A percentile compares a stretch with the other conserved stretches of the same genome.
These are phyloP conservation scores for Eulithis testata DNA, from an alignment of 2,888 invertebrate species.

Conservation along the genomic window DNA sequence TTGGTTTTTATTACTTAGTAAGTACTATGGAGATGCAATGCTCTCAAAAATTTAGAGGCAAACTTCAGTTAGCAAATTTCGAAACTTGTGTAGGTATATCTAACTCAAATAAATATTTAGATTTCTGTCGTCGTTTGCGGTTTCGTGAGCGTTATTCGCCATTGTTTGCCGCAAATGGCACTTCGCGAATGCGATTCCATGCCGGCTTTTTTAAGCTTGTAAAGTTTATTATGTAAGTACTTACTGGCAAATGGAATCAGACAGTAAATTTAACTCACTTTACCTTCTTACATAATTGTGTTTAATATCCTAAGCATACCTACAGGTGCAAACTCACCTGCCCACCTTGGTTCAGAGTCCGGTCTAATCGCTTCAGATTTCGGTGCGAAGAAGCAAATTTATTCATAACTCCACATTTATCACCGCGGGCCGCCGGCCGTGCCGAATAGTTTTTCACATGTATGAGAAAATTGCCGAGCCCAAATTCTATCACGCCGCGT, in stretches of 20 bases:
- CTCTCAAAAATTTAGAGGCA: too few species aligned
- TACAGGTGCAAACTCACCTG: slow-evolving; percentile 65
- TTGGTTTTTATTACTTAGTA: too few species aligned
- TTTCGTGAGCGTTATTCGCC: slow-evolving; percentile 57
- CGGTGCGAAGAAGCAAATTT: slow-evolving; percentile 70
- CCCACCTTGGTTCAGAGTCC: slow-evolving; percentile 58
- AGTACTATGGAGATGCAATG: too few species aligned
- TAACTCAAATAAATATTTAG: slow-evolving; percentile 56
- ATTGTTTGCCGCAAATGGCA: slow-evolving; percentile 57
- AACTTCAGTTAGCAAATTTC: too few species aligned
- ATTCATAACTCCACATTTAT: slow-evolving; percentile 81
- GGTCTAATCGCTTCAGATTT: slow-evolving; percentile 78
- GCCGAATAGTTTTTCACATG: slow-evolving; percentile 75
- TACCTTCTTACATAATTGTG: slow-evolving; percentile 44
- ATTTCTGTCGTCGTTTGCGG: slow-evolving; percentile 60
- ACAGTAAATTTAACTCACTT: slow-evolving; percentile 9
- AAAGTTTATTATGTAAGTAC: slow-evolving; percentile 49
- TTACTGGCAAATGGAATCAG: slow-evolving; percentile 41
- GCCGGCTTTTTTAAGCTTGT: slow-evolving; percentile 44
- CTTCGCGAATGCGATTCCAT: slow-evolving; percentile 48
- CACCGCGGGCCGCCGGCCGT: slow-evolving; percentile 70
- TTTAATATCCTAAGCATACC: slow-evolving; percentile 28
- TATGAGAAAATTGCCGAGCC: slow-evolving; percentile 74
- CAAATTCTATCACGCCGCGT: slow-evolving; percentile 73
- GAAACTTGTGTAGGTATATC: slow-evolving; percentile 10